Conservation (phyloP, 2,888 invertebrate species). For the Adineta ricciae region DNA sequence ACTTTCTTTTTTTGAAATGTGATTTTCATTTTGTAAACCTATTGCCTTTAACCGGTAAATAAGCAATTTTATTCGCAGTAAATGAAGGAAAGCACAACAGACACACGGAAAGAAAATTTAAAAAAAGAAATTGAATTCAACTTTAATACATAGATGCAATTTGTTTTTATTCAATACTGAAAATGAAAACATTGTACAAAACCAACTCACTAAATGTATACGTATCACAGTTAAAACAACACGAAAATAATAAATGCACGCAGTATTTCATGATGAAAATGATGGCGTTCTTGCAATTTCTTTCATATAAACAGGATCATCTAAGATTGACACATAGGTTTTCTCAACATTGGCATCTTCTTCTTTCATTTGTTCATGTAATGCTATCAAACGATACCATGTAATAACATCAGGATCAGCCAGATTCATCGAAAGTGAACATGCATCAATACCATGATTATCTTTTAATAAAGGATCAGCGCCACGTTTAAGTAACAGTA, state of each 20-base stretch:
- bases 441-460: constrained; percentile 66
- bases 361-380: constrained; percentile 12
- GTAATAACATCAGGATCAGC: constrained; percentile 17
- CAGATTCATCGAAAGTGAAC: neutral
- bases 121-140: neutral
- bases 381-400: constrained; percentile 16
- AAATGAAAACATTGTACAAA: neutral
- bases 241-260: neutral
- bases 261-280: neutral
- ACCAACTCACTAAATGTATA: neutral
- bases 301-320: constrained; percentile 21
- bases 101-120: neutral
- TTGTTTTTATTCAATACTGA: neutral
- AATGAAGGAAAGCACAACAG: neutral
- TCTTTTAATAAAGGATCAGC: constrained; percentile 75
- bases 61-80: neutral
- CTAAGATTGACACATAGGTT: constrained; percentile 12
- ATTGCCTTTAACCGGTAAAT: neutral
- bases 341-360: constrained; percentile 3
- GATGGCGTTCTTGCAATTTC: neutral
- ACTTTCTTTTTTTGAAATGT: too few species aligned
- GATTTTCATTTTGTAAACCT: too few species aligned
- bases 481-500: constrained; percentile 74
- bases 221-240: neutral
- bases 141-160: neutral